A percentile compares a stretch with the other conserved stretches of the same genome.
phyloP scores from a whole-genome alignment of 2,797 vertebrate species.

The Agapornis canus region DNA sequence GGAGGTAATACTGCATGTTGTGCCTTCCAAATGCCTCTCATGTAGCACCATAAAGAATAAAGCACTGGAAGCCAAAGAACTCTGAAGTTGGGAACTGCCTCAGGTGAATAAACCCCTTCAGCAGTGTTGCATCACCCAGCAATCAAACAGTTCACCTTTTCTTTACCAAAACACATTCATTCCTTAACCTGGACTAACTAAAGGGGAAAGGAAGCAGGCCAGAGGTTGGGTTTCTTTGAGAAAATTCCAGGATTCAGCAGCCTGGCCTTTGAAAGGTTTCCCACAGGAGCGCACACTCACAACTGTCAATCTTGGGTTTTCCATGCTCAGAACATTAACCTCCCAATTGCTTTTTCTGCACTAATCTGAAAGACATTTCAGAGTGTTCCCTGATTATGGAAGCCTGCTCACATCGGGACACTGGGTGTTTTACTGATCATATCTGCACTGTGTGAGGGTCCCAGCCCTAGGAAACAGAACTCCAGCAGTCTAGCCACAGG shows the following conservation, averaged over 20 bases:
- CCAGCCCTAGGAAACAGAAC: background rate
- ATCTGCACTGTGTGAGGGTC: background rate
- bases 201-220: background rate
- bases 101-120: background rate
- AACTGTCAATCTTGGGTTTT: background rate
- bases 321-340: background rate
- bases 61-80: background rate
- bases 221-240: background rate
- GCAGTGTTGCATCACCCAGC: background rate
- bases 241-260: background rate
- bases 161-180: background rate
- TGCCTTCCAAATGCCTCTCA: background rate
- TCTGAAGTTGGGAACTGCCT: background rate
- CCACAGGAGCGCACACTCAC: background rate
- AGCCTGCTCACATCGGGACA: background rate
- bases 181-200: background rate
- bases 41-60: background rate
- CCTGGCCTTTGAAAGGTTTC: background rate
- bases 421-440: background rate
- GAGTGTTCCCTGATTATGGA: background rate
- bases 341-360: background rate
- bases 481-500: background rate
- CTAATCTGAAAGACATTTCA: background rate
- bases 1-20: background rate
- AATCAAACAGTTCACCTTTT: background rate